A percentile compares a stretch with the other conserved stretches of the same genome.
Evolutionary conservation across 2,888 invertebrate genomes (phyloP).

Genomic region (Scaptomyza polygonia): DNA sequence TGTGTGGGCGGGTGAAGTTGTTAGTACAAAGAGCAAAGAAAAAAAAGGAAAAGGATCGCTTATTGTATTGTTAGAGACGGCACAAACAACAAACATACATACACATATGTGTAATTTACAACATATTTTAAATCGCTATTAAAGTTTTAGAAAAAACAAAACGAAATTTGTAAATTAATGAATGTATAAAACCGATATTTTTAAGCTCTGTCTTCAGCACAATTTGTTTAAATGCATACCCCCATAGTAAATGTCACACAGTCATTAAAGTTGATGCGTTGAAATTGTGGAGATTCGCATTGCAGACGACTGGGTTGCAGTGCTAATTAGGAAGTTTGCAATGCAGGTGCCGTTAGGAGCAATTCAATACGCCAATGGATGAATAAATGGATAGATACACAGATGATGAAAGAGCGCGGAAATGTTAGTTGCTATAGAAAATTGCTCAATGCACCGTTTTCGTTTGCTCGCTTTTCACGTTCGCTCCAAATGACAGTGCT

Average conservation of each 20-base stretch:
- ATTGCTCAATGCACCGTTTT: conserved; percentile 73
- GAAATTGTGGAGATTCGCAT: conserved; percentile 16
- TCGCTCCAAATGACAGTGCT: conserved; percentile 64
- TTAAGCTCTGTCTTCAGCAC: neutral
- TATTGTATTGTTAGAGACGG: neutral
- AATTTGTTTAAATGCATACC: neutral
- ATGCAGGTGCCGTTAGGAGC: conserved; percentile 65
- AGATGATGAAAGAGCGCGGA: conserved; percentile 62
- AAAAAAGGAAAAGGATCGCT: conserved; percentile 54
- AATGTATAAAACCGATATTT: neutral
- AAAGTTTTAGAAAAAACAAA: too few relatives aligned
- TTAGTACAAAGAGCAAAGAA: neutral
- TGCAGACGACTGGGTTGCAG: conserved; percentile 23
- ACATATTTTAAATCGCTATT: too few relatives aligned
- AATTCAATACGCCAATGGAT: conserved; percentile 47
- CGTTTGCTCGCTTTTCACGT: conserved; percentile 43
- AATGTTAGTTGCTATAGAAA: conserved; percentile 69
- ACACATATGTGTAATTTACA: too few relatives aligned
- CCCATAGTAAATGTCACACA: conserved; percentile 18
- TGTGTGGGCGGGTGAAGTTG: conserved; percentile 22
- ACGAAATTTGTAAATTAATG: neutral
- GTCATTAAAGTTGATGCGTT: conserved; percentile 19
- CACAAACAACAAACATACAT: too few relatives aligned
- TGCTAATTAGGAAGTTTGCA: conserved; percentile 53
- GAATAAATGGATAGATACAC: conserved; percentile 11